Base-by-base conservation (phyloP, 1,140 invertebrate species). In the Fopius arisanus region DNA sequence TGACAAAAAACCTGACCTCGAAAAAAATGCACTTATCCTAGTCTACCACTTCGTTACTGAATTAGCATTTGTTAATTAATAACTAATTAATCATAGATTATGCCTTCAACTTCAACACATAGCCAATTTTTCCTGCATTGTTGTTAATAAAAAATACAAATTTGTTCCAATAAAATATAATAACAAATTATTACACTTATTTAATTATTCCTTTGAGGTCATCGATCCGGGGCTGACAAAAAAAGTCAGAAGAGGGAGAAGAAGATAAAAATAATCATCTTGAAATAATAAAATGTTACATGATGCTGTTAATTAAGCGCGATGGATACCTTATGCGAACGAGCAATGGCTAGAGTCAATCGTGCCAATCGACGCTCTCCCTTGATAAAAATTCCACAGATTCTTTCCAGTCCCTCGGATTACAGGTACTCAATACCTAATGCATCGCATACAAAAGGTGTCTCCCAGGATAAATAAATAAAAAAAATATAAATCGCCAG, bases 341-440 rank as follows among this genome's bases (percentile, higher is more conserved):
- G 59, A 37, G 12, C 48, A 70, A 59, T 43, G 68, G 54, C 70
- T 48, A 48, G 43, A 72, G 70, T 51, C 70, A 72, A 72, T 72
- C 70, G 62, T 31, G 37, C 62, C 70, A 66, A 66, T 41, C 37
- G 54, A 40, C 48, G n/a, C 33, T 33, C 28, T 70, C 26, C 48
- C 43, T n/a, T 16, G 16, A 29, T 37, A 29, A 19, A 43, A 67
- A 72, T 72, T 71, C 70, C 33, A 40, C 23, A 59, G 70, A 71
- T 71, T 71, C 70, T 63, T 33, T 37, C n/a, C 33, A 29, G 26
- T 19, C 51, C 54, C 54, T 37, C 16, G 4, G 43, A 19, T 51
- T 72, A 65, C 70, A 72, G 70, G 70, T 72, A 65, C 63, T 72
- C 40, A 37, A 3, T 31, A 48, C 43, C 14, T 48, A 48, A 48